A percentile compares a stretch with the other conserved stretches of the same genome.
Evolutionary conservation across 1,140 invertebrate species (phyloP).

Genomic region (Scaptomyza pallida): DNA sequence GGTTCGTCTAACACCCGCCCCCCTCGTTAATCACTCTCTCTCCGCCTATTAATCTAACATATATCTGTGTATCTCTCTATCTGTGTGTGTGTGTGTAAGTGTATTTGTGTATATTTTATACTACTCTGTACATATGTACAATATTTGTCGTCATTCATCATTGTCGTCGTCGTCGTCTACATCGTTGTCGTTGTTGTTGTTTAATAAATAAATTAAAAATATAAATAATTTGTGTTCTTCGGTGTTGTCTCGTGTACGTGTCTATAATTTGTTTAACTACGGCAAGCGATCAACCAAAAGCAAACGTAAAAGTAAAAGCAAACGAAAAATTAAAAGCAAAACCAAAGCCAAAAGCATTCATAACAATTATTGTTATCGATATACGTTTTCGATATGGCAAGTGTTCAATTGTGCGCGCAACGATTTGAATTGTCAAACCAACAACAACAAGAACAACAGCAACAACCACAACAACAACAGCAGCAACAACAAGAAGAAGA

Average conservation of each 20-base stretch:
- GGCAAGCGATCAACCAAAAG: conserved; percentile 69
- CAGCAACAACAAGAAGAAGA: conserved; percentile 23
- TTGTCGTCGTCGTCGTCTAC: conserved; percentile 51
- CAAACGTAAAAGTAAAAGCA: conserved; percentile 38
- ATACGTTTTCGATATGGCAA: conserved; percentile 29
- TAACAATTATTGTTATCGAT: conserved; percentile 43
- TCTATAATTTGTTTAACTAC: conserved; percentile 80
- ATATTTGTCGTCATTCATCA: conserved; percentile 74
- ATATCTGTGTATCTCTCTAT: conserved; percentile 24
- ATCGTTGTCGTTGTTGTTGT: conserved; percentile 65
- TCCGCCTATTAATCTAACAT: conserved; percentile 8
- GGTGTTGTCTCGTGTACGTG: conserved; percentile 80
- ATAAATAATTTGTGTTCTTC: conserved; percentile 78
- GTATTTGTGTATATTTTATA: conserved; percentile 49
- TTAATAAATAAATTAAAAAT: conserved; percentile 58
- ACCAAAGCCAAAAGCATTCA: conserved; percentile 4
- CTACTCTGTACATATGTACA: conserved; percentile 77
- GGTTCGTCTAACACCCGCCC: conserved; percentile 20
- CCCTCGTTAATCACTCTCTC: conserved; percentile 30
- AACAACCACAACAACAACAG: conserved; percentile 18
- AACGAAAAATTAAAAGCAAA: conserved; percentile 9
- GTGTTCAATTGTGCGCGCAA: conserved; percentile 20
- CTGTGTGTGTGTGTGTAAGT: conserved; percentile 42
- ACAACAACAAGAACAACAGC: conserved; percentile 16
- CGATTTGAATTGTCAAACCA: conserved; percentile 24